Conservation (phyloP, 2,888 invertebrate species). For the Glaucopsyche alexis region DNA sequence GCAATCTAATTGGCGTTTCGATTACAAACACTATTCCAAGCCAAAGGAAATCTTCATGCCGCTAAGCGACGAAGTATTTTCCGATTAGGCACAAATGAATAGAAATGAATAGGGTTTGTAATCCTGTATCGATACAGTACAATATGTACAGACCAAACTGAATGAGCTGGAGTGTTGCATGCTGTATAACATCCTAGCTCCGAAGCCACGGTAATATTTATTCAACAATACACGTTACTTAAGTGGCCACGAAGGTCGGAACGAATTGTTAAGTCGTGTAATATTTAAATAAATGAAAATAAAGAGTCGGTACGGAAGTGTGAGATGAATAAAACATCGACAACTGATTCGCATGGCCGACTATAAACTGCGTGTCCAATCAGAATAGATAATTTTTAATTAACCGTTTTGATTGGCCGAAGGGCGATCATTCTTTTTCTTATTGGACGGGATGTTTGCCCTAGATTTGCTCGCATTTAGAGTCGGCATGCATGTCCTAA, state of each 20-base stretch:
- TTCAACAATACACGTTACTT: conserved; percentile 12
- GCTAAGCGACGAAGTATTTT: not conserved
- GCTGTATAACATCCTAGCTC: conserved; percentile 46
- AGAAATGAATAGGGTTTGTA: conserved; percentile 33
- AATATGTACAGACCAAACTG: conserved; percentile 57
- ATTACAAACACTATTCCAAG: conserved; percentile 32
- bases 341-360: conserved; percentile 50
- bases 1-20: conserved; percentile 42
- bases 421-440: conserved; percentile 24
- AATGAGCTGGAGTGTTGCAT: conserved; percentile 57
- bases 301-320: conserved; percentile 55
- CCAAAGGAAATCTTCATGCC: not conserved
- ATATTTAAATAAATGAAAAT: conserved; percentile 47
- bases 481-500: conserved; percentile 40
- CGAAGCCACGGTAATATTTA: conserved; percentile 41
- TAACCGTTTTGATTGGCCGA: conserved; percentile 32
- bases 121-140: conserved; percentile 44
- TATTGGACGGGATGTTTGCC: conserved; percentile 27
- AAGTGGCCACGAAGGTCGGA: conserved; percentile 43
- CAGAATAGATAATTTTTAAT: conserved; percentile 17
- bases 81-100: not conserved
- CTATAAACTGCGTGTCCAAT: conserved; percentile 36
- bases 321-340: conserved; percentile 63
- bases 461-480: conserved; percentile 33
- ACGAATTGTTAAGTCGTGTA: conserved; percentile 45